Base-by-base conservation (phyloP, 2,797 vertebrate species). In the Calcarius lapponicus region DNA sequence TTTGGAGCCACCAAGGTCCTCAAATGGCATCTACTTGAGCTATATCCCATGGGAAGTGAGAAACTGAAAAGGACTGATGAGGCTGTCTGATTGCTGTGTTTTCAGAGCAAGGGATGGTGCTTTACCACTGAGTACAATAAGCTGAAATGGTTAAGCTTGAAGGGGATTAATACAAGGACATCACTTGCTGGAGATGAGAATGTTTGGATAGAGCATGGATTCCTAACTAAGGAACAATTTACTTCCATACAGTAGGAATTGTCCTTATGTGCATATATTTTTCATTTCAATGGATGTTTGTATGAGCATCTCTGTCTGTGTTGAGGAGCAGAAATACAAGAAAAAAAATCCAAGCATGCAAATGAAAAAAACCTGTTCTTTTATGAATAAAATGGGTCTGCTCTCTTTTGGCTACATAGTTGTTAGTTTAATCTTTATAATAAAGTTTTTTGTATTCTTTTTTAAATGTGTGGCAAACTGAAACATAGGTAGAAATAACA, bases 401-500 rank as follows among this genome's bases (percentile, higher is more conserved):
- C 86, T 86, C 83, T 72, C 70, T 92, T 95, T 90, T 78, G 70
- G 48, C 73, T 84, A 57, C 92, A 92, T 80, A 95, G 94, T 31
- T 96, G 91, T 88, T 94, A 95, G 88, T 88, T 92, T 80, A 93
- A 97, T 97, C 89, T 97, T 97, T 94, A 93, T 92, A 67, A 94
- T 95, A 95, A 96, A 93, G 62, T 78, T 57, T 62, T 70, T 80
- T 13, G 22, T 17, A 3, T 34, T 51, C 15, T 45, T 50, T 66
- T 90, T 79, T 2, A 64, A 94, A 91, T 96, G 78, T 94, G 42
- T 94, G 94, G 94, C 94, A 96, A 96, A 88, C 80, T 90, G 87
- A 90, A 97, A 97, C 96, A 97, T 96, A 98, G 97, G 97, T 98
- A 97, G 95, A 94, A 97, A 97, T 97, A 97, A 97, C 96, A 71